Evolutionary conservation across 92 coral and sea anemone genomes (phyloP), one percentile per base, ranked within the genome.

Genomic region (Umimayanthus chanpuru): DNA sequence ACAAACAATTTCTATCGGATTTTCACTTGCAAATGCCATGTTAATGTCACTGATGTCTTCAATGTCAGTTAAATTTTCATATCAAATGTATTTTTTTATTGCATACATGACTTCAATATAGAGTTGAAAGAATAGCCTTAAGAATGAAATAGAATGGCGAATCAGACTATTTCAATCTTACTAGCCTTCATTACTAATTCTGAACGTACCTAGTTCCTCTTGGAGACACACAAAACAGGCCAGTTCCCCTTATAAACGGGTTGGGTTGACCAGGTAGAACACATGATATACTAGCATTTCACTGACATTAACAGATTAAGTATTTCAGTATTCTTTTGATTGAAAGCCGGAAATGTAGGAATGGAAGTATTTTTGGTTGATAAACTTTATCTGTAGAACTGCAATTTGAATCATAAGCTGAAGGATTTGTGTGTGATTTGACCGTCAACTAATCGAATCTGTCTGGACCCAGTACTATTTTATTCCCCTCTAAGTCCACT

Each of bases 281-380:
- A 38, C 76, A 28, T 29, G 65, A 44, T 68, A 83, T 16, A 75
- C 73, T 30, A 83, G 64, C 41, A 41, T 66, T 81, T 81, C 75
- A 65, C 55, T 23, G 76, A 81, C 58, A 81, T 65, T 81, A 81
- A n/a, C 53, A 64, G 86, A 81, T 81, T 81, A 53, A 81, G 66
- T 64, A 61, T 61, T 65, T 64, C 36, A 32, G 36, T 32, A 68
- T 36, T 23, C 50, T 43, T 70, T 83, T 70, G 65, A 82, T 81
- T 79, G 76, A 67, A 83, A 29, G 65, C 87, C 87, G 87, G 87
- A 83, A 83, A 70, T 70, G 11, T 6, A 68, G 87, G 87, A 47
- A 83, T 83, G 87, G 77, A 44, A 83, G 68, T 10, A n/a, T 65
- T 65, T 61, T 43, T 65, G 41, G 43, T 43, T 77, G 36, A 67